Base-by-base conservation (phyloP, 2,113 vertebrate species). In the Haemorhous mexicanus region DNA sequence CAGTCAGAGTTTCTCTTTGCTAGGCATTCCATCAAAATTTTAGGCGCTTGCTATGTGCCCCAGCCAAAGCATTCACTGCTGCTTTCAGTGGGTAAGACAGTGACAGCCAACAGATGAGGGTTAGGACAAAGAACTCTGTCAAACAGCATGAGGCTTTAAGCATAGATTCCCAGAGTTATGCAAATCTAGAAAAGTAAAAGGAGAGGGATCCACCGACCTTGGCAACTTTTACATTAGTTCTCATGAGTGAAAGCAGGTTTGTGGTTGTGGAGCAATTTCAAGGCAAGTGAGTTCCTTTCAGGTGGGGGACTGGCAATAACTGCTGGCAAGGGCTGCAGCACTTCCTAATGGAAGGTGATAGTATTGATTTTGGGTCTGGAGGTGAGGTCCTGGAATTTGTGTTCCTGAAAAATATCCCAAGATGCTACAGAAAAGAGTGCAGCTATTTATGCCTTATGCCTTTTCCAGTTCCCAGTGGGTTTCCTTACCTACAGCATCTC, bases 401-500 rank as follows among this genome's bases (percentile, higher is more conserved):
- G 62, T 46, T 83, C 67, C 87, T 33, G 43, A 67, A 90, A 83
- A 88, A 79, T 22, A 78, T 13, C 33, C 39, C 35, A 50, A 30
- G 49, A 21, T 7, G 7, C 52, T 62, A 18, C 5, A 46, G 70
- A 37, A 62, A 58, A 43, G 22, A 27, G 9, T 15, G 26, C 35
- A 85, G 39, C n/a, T 82, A 9, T 70, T 70, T 44, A 78, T 41
- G 41, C 41, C 41, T 41, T 41, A 41, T 41, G 37, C 32, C 10
- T 70, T 20, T 3, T 7, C 39, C 52, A 46, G 43, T n/a, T 72
- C 47, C 23, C 18, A 17, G 11, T 27, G 21, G 39, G 9, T 58
- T 76, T 23, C 33, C 35, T 52, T 55, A 26, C 7, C 32, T 50
- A 14, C 58, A 37, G 24, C 0, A 0, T 66, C 22, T 46, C 33